phyloP scores from a whole-genome alignment of 1,140 invertebrate species.

The Geopemphigus sp. region DNA sequence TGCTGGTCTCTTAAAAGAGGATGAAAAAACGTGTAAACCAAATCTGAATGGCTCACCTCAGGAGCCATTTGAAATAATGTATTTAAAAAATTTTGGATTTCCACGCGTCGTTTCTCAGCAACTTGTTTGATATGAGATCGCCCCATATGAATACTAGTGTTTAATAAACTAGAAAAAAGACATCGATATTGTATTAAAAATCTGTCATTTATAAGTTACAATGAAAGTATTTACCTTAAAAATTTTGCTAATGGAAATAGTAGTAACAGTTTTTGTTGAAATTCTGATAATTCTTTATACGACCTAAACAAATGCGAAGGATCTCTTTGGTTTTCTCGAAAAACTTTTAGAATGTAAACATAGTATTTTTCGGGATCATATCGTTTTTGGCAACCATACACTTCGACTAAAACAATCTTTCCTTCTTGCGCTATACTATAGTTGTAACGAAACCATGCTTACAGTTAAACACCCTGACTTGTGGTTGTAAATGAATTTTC shows the following conservation, averaged over 20 bases:
- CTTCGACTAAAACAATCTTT: slow-evolving; percentile 77
- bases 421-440: slow-evolving; percentile 70
- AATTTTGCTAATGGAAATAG: slow-evolving; percentile 87
- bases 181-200: neutral
- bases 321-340: slow-evolving; percentile 78
- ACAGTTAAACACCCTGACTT: neutral
- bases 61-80: slow-evolving; percentile 83
- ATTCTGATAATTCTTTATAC: slow-evolving; percentile 94
- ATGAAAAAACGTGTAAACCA: slow-evolving; percentile 98
- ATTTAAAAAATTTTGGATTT: slow-evolving; percentile 83
- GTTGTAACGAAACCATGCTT: slow-evolving; percentile 14
- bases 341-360: slow-evolving; percentile 88
- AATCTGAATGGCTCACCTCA: slow-evolving; percentile 92
- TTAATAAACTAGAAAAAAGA: slow-evolving; percentile 59
- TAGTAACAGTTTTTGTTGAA: slow-evolving; percentile 90
- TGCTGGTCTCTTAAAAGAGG: slow-evolving; percentile 87
- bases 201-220: neutral
- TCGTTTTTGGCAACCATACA: slow-evolving; percentile 88
- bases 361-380: slow-evolving; percentile 98
- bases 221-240: slow-evolving; percentile 64
- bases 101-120: slow-evolving; percentile 81
- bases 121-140: slow-evolving; percentile 92
- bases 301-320: slow-evolving; percentile 85
- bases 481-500: neutral
- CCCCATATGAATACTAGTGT: slow-evolving; percentile 77